Percentiles rank a stretch among this genome's conserved stretches.
phyloP scores from a whole-genome alignment of 92 coral and sea anemone species.

The Pocillopora grandis region DNA sequence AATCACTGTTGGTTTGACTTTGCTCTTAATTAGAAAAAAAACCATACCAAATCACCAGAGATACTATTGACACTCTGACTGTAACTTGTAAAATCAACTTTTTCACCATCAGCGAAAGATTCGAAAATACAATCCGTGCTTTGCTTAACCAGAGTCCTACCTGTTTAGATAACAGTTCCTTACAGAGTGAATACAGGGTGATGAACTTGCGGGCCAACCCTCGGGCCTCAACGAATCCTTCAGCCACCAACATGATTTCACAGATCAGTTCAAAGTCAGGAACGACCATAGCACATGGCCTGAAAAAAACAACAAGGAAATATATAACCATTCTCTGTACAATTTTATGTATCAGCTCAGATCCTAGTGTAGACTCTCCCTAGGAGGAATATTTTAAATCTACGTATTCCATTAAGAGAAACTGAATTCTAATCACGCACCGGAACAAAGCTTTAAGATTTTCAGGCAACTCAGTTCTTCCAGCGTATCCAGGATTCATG shows the following conservation, averaged over 20 bases:
- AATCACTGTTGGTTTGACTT: too few relatives aligned
- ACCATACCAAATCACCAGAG: too few relatives aligned
- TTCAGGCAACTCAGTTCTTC: constrained; percentile 97
- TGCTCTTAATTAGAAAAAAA: too few relatives aligned
- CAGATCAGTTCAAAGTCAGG: constrained; percentile 99
- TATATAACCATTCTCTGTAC: not conserved
- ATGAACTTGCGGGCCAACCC: constrained; percentile 94
- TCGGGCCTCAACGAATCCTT: constrained; percentile 97
- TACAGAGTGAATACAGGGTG: constrained; percentile 96
- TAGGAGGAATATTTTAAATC: not conserved
- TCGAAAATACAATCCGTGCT: too few relatives aligned
- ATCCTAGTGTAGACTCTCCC: not conserved
- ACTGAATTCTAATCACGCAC: constrained; percentile 33
- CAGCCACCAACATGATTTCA: constrained; percentile 99
- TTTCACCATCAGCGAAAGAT: too few relatives aligned
- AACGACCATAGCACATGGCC: constrained; percentile 99
- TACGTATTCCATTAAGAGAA: not conserved
- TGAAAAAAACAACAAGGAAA: constrained; percentile 21
- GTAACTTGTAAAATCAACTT: too few relatives aligned
- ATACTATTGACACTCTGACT: too few relatives aligned
- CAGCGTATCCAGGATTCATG: constrained; percentile 99
- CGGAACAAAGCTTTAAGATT: constrained; percentile 97
- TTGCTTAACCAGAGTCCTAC: constrained; percentile 15
- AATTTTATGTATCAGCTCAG: not conserved
- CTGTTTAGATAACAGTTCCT: constrained; percentile 97